These are phyloP conservation scores for Papio anubis DNA, from an alignment of 2,113 vertebrate genomes.

Conservation along the genomic window DNA sequence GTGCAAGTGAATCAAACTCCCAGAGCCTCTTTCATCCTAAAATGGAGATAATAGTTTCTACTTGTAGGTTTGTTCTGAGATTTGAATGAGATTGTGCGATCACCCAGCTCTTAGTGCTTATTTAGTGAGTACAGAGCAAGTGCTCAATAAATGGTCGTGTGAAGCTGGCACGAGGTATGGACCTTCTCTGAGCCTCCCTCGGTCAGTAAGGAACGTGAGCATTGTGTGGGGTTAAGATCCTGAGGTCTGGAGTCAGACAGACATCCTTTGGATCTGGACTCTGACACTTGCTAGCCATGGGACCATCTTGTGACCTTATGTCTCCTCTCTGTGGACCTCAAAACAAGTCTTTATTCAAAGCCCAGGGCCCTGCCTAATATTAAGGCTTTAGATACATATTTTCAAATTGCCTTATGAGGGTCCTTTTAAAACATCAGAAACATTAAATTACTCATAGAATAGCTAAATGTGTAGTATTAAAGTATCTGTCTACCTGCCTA, in stretches of 20 bases:
- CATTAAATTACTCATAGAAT: too few species aligned
- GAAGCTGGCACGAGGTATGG: accelerated
- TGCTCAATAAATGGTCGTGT: background rate
- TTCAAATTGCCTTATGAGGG: background rate
- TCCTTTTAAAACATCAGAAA: background rate
- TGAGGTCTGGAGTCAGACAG: background rate
- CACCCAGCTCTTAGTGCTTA: too few species aligned
- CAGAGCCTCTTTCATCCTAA: background rate
- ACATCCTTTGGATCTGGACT: background rate
- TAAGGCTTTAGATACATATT: background rate
- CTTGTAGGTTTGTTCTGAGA: background rate
- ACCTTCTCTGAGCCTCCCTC: background rate
- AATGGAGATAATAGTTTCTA: background rate
- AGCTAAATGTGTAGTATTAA: too few species aligned
- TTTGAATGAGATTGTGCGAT: background rate
- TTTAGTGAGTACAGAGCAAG: background rate
- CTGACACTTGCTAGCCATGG: background rate
- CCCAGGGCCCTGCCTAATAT: background rate
- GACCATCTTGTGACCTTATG: background rate
- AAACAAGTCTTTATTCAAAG: background rate
- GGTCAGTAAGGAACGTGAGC: too few species aligned
- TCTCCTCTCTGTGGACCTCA: background rate
- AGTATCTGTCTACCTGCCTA: too few species aligned
- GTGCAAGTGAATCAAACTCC: background rate
- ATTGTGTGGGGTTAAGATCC: too few species aligned